phyloP scores from a whole-genome alignment of 2,888 invertebrate genomes.

The Apodemia mormo region DNA sequence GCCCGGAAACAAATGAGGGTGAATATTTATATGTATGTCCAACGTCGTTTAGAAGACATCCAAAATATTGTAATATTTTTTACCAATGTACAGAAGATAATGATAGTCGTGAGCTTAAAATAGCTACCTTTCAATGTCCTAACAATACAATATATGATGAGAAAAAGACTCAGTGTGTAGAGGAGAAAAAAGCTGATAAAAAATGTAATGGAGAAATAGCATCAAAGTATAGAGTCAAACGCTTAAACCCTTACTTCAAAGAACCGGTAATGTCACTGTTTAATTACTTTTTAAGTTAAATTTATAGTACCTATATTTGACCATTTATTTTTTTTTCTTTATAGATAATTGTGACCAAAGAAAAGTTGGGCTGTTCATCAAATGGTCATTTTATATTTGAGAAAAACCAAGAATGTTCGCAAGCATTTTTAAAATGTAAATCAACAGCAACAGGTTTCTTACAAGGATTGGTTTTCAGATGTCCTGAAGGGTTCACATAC shows the following conservation, averaged over 20 bases:
- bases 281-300: background rate
- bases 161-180: slow-evolving; percentile 86
- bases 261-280: slow-evolving; percentile 77
- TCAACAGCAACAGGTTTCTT: slow-evolving; percentile 71
- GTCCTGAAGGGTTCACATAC: slow-evolving; percentile 88
- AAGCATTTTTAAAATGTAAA: slow-evolving; percentile 87
- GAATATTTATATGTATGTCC: slow-evolving; percentile 89
- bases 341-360: slow-evolving; percentile 83
- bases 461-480: slow-evolving; percentile 87
- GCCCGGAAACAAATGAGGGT: slow-evolving; percentile 84
- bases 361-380: slow-evolving; percentile 82
- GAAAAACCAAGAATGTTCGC: slow-evolving; percentile 84
- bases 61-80: slow-evolving; percentile 90
- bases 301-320: slow-evolving; percentile 1
- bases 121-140: slow-evolving; percentile 89
- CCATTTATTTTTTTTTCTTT: slow-evolving; percentile 43
- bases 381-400: slow-evolving; percentile 87
- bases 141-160: slow-evolving; percentile 89
- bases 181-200: slow-evolving; percentile 80
- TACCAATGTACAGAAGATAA: slow-evolving; percentile 89
- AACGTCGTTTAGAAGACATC: slow-evolving; percentile 91
- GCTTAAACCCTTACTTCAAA: slow-evolving; percentile 69
- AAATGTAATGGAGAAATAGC: slow-evolving; percentile 82
- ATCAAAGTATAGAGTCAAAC: slow-evolving; percentile 78
- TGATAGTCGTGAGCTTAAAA: slow-evolving; percentile 86